Percentiles rank a stretch among this genome's conserved stretches.
Evolutionary conservation across 2,797 vertebrate species (phyloP).

Genomic region (Pseudomugil tenellus): DNA sequence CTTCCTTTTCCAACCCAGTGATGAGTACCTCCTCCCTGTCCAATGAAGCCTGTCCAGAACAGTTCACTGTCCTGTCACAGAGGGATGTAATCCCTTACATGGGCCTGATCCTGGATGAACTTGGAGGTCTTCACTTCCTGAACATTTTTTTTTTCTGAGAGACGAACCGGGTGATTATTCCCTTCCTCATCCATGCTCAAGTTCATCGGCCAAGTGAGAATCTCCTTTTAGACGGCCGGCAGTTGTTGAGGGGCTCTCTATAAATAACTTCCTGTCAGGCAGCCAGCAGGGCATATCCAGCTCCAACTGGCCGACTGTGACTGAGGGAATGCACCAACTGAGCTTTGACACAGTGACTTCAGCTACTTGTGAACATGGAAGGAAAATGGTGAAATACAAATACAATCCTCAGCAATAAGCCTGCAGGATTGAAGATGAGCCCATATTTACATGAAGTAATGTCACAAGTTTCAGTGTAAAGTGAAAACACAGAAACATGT

Average conservation of each 20-base stretch:
- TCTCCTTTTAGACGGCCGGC: conserved; percentile 36
- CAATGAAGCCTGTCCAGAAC: conserved; percentile 54
- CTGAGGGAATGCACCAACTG: neutral
- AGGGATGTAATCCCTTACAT: conserved; percentile 53
- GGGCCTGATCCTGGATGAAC: conserved; percentile 29
- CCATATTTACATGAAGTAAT: too few species aligned
- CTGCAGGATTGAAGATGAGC: too few species aligned
- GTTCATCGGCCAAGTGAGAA: conserved; percentile 57
- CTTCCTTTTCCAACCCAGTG: conserved; percentile 47
- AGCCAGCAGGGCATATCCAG: conserved; percentile 36
- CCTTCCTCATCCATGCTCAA: conserved; percentile 3
- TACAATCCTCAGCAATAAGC: too few species aligned
- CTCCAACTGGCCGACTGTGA: conserved; percentile 7
- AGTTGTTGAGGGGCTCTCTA: conserved; percentile 58
- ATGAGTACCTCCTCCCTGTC: conserved; percentile 33
- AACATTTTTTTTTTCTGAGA: neutral
- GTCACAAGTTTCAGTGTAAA: too few species aligned
- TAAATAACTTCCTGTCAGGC: conserved; percentile 44
- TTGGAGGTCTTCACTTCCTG: conserved; percentile 42
- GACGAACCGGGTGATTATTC: conserved; percentile 33
- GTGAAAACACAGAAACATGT: neutral
- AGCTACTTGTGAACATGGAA: too few species aligned
- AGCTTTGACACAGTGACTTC: conserved; percentile 10
- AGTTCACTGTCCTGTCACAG: conserved; percentile 7
- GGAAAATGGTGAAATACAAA: too few species aligned